phyloP scores from a whole-genome alignment of 2,888 invertebrate species.

The Serrognathus titanus region DNA sequence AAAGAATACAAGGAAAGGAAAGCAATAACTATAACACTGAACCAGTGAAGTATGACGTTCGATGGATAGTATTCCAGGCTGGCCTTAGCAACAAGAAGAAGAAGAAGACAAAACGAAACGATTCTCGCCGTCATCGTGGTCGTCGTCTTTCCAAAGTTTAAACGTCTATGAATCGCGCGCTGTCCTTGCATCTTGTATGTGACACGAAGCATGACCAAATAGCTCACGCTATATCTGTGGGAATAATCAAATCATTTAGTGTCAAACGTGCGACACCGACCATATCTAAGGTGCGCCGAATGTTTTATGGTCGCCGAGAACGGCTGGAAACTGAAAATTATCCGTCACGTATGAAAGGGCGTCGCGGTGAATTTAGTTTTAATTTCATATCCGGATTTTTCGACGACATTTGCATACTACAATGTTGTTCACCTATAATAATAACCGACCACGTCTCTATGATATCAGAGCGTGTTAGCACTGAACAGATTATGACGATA shows the following conservation, averaged over 20 bases:
- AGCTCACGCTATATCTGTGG: constrained; percentile 36
- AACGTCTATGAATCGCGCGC: neutral
- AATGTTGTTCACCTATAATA: too few species aligned
- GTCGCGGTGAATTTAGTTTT: neutral
- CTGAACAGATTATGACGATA: too few species aligned
- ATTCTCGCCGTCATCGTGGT: too few species aligned
- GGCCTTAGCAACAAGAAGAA: too few species aligned
- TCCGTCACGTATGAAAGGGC: neutral
- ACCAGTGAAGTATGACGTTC: too few species aligned
- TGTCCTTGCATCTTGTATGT: constrained; percentile 29
- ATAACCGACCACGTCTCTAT: too few species aligned
- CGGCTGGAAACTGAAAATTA: neutral
- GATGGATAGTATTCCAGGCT: too few species aligned
- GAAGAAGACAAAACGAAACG: too few species aligned
- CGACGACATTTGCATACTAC: neutral
- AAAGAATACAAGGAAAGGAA: too few species aligned
- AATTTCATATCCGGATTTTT: neutral
- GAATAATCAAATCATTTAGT: constrained; percentile 40
- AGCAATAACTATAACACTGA: too few species aligned
- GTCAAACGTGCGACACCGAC: constrained; percentile 35
- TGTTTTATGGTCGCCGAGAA: neutral
- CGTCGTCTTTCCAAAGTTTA: neutral
- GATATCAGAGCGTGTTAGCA: too few species aligned
- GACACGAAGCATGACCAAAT: constrained; percentile 38
- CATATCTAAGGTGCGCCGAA: constrained; percentile 21